Evolutionary conservation across 2,113 vertebrate genomes (phyloP), one percentile per base, ranked within the genome.

Genomic region (Corythoichthys haematopterus): DNA sequence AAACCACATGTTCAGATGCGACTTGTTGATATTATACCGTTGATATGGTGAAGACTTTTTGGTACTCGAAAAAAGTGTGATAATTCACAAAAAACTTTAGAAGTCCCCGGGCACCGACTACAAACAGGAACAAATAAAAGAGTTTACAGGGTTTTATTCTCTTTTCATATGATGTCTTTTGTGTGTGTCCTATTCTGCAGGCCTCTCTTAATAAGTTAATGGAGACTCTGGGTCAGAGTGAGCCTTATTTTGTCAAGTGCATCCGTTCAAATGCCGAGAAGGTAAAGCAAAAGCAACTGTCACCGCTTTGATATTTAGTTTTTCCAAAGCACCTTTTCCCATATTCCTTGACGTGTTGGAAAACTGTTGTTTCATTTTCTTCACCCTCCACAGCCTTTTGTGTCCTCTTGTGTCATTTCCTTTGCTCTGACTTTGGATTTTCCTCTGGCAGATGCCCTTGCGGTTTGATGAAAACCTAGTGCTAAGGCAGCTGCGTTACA

Each of bases 201-300:
- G 94, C 94, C 1, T 99, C 97, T 0, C 94, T 98, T 75, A 98
- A 92, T 79, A 98, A 98, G 75, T 91, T 99, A 74, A 98, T 98
- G 97, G 97, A 98, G 87, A 99, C 97, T 35, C 93, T 98, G 72
- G 94, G 90, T 78, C 96, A 99, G 76, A 95, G 97, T 75, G 96
- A 99, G 86, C 97, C 97, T 0, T 98, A 98, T 88, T 99, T 99
- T 92, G 97, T 99, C 81, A 99, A 98, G 85, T 99, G 97, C 78
- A 98, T 98, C 85, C 94, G 97, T 60, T 98, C 96, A 77, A 98
- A 99, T 1, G 94, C 97, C 0, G 97, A 99, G 65, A 99, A 98
- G 97, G 97, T 98, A 90, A 72, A 64, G 56, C 47, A 9, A 48
- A 64, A 48, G 40, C 69, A 2, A 66, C 65, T 36, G 61, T 11